Percentiles rank a stretch among this genome's conserved stretches.
Evolutionary conservation across 1,140 invertebrate species (phyloP).

Genomic region (Zaprionus lachaisei): DNA sequence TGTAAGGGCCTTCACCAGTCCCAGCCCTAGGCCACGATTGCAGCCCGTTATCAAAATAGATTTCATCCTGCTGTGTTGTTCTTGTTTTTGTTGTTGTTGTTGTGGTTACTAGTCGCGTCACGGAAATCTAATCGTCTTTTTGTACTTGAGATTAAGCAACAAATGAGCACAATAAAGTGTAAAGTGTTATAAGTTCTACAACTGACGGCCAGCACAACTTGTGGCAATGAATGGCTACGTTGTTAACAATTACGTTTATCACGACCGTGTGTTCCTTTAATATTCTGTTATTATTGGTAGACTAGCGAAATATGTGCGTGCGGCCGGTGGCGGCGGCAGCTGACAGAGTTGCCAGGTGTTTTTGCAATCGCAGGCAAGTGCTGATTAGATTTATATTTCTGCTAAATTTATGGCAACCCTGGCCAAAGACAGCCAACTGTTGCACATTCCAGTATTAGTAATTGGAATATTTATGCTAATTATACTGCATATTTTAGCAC

Average conservation of each 20-base stretch:
- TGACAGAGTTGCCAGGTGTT: conserved; percentile 61
- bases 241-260: conserved; percentile 60
- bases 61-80: conserved; percentile 86
- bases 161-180: conserved; percentile 50
- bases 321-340: conserved; percentile 38
- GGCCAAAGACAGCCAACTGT: conserved; percentile 30
- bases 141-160: conserved; percentile 55
- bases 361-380: neutral
- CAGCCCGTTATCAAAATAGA: conserved; percentile 94
- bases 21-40: conserved; percentile 94
- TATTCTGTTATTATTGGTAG: conserved; percentile 33
- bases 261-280: conserved; percentile 11
- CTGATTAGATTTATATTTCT: neutral
- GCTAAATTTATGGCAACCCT: conserved; percentile 24
- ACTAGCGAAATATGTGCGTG: neutral
- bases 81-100: conserved; percentile 11
- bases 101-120: conserved; percentile 2
- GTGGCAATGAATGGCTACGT: conserved; percentile 16
- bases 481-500: conserved; percentile 5
- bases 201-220: conserved; percentile 28
- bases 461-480: conserved; percentile 32
- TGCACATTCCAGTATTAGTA: conserved; percentile 26
- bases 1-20: conserved; percentile 89
- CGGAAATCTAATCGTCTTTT: conserved; percentile 65
- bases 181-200: conserved; percentile 36